phyloP scores from a whole-genome alignment of 2,888 invertebrate species.

The Andrena camellia region DNA sequence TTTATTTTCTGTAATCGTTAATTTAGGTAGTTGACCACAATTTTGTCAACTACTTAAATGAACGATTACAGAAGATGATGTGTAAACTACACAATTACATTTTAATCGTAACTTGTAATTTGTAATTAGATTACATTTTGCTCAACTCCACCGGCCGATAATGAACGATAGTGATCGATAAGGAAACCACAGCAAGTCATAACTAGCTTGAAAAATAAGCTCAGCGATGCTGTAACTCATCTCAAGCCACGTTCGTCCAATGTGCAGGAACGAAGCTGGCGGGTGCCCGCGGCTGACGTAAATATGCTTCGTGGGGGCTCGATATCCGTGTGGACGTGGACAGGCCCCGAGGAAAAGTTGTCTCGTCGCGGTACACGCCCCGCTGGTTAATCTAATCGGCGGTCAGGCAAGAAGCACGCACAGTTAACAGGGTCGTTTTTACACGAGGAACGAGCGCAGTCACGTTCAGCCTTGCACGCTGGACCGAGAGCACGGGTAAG shows the following conservation, averaged over 20 bases:
- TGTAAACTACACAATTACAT: too few species aligned
- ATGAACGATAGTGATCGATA: too few species aligned
- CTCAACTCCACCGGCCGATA: too few species aligned
- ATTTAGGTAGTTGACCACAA: too few species aligned
- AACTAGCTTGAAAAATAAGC: too few species aligned
- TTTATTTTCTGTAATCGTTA: too few species aligned
- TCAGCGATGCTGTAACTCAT: too few species aligned
- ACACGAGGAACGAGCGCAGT: constrained; percentile 43
- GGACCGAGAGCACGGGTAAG: constrained; percentile 46
- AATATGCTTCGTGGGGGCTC: constrained; percentile 12
- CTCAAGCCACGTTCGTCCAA: not conserved
- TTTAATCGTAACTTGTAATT: too few species aligned
- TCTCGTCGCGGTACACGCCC: constrained; percentile 37
- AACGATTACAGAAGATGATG: too few species aligned
- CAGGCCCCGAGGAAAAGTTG: constrained; percentile 47
- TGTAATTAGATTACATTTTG: too few species aligned
- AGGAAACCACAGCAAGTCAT: not conserved
- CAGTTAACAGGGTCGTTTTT: constrained; percentile 32
- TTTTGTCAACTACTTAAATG: too few species aligned
- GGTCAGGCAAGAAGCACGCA: not conserved
- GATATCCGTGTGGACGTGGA: constrained; percentile 30
- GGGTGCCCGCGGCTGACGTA: constrained; percentile 13
- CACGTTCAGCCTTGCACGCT: constrained; percentile 65
- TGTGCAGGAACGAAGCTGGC: not conserved
- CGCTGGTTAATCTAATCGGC: constrained; percentile 39